phyloP scores from a whole-genome alignment of 2,888 invertebrate species.

The Nomada ferruginata region DNA sequence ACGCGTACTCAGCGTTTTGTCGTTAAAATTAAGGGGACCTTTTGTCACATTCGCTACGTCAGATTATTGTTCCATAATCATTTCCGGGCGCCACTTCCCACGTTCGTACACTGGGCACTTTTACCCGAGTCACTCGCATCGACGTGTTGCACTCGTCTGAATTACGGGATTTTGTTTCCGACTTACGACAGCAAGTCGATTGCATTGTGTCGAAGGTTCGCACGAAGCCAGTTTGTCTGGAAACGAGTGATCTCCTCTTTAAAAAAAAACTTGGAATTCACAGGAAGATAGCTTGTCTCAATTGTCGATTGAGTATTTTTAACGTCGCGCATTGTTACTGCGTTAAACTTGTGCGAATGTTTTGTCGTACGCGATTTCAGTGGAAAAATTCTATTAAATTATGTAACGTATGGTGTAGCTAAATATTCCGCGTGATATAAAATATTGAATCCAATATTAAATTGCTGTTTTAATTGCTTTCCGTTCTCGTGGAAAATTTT shows the following conservation, averaged over 20 bases:
- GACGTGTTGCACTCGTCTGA: conserved; percentile 31
- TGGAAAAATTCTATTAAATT: not conserved
- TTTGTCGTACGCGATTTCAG: not conserved
- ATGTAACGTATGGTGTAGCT: not conserved
- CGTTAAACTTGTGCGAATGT: not conserved
- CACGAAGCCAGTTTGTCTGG: conserved; percentile 33
- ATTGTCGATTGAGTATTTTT: not conserved
- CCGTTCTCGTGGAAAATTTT: not conserved
- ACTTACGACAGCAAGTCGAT: conserved; percentile 35
- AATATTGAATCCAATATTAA: not conserved
- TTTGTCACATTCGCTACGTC: conserved; percentile 43
- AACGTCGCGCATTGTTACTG: too few relatives aligned
- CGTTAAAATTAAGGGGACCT: not conserved
- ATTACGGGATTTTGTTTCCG: conserved; percentile 49
- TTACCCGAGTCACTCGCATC: conserved; percentile 41
- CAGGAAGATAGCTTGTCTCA: not conserved
- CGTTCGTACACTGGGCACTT: conserved; percentile 46
- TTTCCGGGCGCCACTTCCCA: conserved; percentile 60
- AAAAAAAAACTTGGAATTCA: conserved; percentile 1
- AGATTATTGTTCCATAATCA: conserved; percentile 47
- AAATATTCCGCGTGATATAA: not conserved
- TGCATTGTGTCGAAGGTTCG: conserved; percentile 46
- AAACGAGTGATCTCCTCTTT: not conserved
- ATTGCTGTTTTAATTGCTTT: not conserved
- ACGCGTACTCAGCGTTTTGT: not conserved